Evolutionary conservation across 35 echinoderm and acorn worm genomes (phyloP), one percentile per base, ranked within the genome.

Genomic region (Heliocidaris tuberculata): DNA sequence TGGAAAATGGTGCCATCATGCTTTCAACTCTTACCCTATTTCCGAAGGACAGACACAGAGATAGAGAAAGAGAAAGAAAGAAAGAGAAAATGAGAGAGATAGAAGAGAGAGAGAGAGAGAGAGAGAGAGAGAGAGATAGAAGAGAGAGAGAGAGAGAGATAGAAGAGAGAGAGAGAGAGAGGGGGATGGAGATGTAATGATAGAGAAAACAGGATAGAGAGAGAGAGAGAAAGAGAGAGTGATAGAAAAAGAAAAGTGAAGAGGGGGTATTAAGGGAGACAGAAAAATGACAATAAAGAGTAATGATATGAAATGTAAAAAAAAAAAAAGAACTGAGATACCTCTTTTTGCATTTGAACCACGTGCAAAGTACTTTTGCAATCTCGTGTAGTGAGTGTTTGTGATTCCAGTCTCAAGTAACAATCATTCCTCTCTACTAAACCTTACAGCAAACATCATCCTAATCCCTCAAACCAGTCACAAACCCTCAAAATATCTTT

Each of bases 371-470:
- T 89, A 89, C 87, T 89, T 89, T 89, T 78, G 21, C 65, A 78
- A 27, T 78, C 27, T n/a, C 19, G 21, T 78, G 19, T 17, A 32
- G 15, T 89, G 87, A 89, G 87, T 89, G 87, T 89, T 89, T 89
- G 47, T 89, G 87, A 89, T 89, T 89, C 16, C 29, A 89, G 87
- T 32, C 87, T 89, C 87, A 30, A 15, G 87, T 89, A 89, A 47
- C 87, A 89, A 32, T 89, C 87, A 78, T 32, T 31, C 4, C 87
- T 32, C 31, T 89, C 31, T 32, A 15, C 87, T 89, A 89, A 89
- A 32, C 87, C 87, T 32, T 47, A 89, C 31, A 2, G 87, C 87
- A 89, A 89, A 89, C 87, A 89, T 89, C 31, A 48, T 19, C 7
- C 65, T 78, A 78, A 78, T 78, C 65, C 65, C 60, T 19, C 65